phyloP scores from a whole-genome alignment of 2,113 vertebrate genomes.

The Dasyurus viverrinus region DNA sequence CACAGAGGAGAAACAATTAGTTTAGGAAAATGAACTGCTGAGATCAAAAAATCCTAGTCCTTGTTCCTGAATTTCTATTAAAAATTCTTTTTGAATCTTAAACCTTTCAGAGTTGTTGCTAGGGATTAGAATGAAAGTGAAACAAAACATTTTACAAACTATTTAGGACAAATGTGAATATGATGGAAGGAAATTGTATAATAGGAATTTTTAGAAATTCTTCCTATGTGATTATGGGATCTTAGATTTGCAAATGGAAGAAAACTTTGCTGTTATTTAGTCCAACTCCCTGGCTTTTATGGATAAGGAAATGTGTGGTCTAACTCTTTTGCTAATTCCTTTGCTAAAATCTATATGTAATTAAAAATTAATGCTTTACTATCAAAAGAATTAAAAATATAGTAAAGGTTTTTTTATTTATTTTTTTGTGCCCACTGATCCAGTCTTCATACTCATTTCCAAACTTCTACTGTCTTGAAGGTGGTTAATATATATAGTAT shows the following conservation, averaged over 20 bases:
- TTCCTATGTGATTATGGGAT: not conserved
- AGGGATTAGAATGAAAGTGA: not conserved
- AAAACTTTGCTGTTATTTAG: not conserved
- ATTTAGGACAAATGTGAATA: not conserved
- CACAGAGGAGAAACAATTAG: not conserved
- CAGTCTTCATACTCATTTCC: not conserved
- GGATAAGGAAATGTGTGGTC: not conserved
- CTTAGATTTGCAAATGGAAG: not conserved
- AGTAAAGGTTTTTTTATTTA: not conserved
- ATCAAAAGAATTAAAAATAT: not conserved
- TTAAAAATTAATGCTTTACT: not conserved
- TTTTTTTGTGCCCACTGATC: not conserved
- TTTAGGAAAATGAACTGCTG: not conserved
- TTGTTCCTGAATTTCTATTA: conserved; percentile 3
- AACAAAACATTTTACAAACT: conserved; percentile 8
- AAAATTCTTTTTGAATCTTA: not conserved
- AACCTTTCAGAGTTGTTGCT: conserved; percentile 17
- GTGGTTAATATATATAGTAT: not conserved
- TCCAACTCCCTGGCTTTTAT: not conserved
- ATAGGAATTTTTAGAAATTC: not conserved
- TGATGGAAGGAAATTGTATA: conserved; percentile 7
- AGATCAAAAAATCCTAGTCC: not conserved
- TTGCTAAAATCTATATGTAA: not conserved
- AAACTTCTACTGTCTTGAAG: not conserved
- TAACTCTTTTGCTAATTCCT: not conserved